These are phyloP conservation scores for Eulemur mongoz DNA, from an alignment of 2,797 vertebrate species.

Conservation along the genomic window DNA sequence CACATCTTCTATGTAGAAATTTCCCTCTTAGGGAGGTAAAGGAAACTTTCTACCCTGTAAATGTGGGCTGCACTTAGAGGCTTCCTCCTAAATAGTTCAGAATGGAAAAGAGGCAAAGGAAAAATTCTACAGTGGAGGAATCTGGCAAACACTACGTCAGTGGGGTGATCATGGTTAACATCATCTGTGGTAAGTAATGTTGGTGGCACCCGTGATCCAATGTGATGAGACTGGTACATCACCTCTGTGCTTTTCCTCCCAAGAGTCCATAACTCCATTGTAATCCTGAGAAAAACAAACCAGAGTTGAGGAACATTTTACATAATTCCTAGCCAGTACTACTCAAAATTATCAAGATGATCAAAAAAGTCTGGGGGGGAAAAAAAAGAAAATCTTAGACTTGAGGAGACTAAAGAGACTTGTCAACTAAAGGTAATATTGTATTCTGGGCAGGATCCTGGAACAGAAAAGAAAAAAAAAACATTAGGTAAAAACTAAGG, in stretches of 20 bases:
- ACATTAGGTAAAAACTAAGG: background rate
- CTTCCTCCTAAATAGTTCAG: background rate
- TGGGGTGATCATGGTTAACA: no score
- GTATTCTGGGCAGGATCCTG: background rate
- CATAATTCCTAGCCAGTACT: background rate
- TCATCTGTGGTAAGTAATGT: background rate
- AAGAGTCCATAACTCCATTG: background rate
- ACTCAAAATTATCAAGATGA: background rate
- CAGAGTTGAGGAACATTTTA: background rate
- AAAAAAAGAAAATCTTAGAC: background rate
- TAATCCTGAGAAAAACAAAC: background rate
- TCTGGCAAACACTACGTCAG: background rate
- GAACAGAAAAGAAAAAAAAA: background rate
- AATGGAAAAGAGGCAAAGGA: background rate
- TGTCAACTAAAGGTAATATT: background rate
- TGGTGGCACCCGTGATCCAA: background rate
- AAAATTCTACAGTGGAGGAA: background rate
- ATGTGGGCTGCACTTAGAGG: background rate
- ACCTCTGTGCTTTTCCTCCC: background rate
- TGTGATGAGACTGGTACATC: background rate
- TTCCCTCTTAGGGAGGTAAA: background rate
- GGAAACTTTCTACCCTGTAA: background rate
- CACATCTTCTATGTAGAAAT: background rate
- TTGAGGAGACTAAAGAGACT: background rate
- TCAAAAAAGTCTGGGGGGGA: background rate